Conservation (phyloP, 2,888 invertebrate genomes). For the Galeopsomyia nigrocyanea region DNA sequence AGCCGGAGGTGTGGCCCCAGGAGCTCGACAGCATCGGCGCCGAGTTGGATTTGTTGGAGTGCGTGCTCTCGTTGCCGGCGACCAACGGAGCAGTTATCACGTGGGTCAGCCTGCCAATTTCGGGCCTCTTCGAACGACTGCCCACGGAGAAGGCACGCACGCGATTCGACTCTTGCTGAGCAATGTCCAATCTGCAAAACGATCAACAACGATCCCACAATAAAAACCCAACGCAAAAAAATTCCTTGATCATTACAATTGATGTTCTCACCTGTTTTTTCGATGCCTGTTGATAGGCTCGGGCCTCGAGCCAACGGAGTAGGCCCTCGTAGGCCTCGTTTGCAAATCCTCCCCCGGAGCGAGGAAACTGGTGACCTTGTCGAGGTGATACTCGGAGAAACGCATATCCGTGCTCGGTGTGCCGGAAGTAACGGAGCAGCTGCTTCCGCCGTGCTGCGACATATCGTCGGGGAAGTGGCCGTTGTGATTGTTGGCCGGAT, state of each 20-base stretch:
- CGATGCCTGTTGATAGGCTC: slow-evolving; percentile 73
- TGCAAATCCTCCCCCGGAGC: slow-evolving; percentile 76
- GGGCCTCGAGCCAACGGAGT: slow-evolving; percentile 88
- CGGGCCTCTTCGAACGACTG: slow-evolving; percentile 73
- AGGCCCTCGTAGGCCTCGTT: slow-evolving; percentile 80
- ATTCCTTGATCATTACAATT: no score
- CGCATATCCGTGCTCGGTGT: slow-evolving; percentile 86
- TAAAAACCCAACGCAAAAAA: neutral
- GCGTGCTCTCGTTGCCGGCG: slow-evolving; percentile 58
- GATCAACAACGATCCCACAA: neutral
- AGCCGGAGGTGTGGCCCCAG: slow-evolving; percentile 67
- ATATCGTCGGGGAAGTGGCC: slow-evolving; percentile 68
- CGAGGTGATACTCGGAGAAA: slow-evolving; percentile 84
- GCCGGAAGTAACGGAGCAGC: slow-evolving; percentile 82
- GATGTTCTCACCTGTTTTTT: slow-evolving; percentile 63
- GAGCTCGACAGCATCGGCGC: slow-evolving; percentile 77
- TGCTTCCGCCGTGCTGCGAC: slow-evolving; percentile 76
- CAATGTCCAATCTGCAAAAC: slow-evolving; percentile 63
- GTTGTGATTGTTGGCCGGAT: slow-evolving; percentile 64
- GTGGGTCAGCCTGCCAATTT: slow-evolving; percentile 61
- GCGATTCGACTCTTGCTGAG: slow-evolving; percentile 71
- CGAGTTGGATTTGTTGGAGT: slow-evolving; percentile 75
- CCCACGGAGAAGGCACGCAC: slow-evolving; percentile 86
- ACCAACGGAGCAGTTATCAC: slow-evolving; percentile 60
- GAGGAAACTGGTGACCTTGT: slow-evolving; percentile 84